These are phyloP conservation scores for Brachynemurus nebulosus DNA, from an alignment of 2,888 invertebrate species.

Conservation along the genomic window DNA sequence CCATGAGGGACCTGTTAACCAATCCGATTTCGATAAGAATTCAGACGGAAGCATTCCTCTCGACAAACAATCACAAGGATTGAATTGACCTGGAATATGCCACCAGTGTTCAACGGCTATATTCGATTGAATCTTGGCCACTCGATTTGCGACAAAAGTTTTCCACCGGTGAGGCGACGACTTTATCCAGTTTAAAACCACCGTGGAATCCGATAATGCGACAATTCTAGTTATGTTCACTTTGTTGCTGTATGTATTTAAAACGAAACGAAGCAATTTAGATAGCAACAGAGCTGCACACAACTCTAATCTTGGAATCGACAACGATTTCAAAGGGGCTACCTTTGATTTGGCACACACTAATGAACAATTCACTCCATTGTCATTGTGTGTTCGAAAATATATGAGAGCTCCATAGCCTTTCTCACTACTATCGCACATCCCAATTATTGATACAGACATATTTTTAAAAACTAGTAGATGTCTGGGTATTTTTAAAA, in stretches of 20 bases:
- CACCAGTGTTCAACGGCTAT: constrained; percentile 6
- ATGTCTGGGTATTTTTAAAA: constrained; percentile 9
- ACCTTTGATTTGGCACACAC: constrained; percentile 14
- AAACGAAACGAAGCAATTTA: constrained; percentile 4
- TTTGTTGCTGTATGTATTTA: background rate
- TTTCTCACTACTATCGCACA: constrained; percentile 11
- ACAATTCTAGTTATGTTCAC: constrained; percentile 2
- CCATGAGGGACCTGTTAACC: constrained; percentile 1
- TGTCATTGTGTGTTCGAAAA: constrained; percentile 10
- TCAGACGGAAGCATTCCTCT: constrained; percentile 10
- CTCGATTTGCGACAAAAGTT: constrained; percentile 14
- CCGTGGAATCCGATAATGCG: constrained; percentile 14
- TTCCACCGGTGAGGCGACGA: constrained; percentile 13
- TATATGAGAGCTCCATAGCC: constrained; percentile 14
- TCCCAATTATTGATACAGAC: constrained; percentile 12
- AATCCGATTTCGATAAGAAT: background rate
- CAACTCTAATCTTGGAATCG: constrained; percentile 14
- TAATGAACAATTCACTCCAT: constrained; percentile 2
- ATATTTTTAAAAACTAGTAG: background rate
- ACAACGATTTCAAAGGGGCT: constrained; percentile 12
- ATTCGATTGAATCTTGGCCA: constrained; percentile 11
- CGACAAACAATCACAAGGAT: constrained; percentile 11
- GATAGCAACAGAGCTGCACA: constrained; percentile 14
- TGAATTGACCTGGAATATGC: constrained; percentile 9
- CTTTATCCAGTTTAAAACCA: constrained; percentile 12